These are phyloP conservation scores for Hybognathus amarus DNA, from an alignment of 2,797 vertebrate species.

Conservation along the genomic window DNA sequence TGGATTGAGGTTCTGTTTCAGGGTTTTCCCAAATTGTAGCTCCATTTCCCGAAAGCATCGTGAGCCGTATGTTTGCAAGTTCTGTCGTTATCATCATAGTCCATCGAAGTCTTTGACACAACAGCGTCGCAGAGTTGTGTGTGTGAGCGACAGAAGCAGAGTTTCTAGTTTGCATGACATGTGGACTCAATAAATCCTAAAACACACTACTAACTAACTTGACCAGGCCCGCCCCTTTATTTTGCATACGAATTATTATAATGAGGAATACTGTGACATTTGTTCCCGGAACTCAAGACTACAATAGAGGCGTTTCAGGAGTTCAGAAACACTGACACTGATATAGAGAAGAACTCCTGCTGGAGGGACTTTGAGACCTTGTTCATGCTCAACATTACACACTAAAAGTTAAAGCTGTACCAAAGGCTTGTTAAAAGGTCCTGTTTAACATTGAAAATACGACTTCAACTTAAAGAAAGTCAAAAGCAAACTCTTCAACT, in stretches of 20 bases:
- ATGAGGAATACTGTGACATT: background rate
- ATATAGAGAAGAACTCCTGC: background rate
- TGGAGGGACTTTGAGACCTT: background rate
- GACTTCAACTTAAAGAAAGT: conserved; percentile 9
- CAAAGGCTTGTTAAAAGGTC: background rate
- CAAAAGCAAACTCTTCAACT: background rate
- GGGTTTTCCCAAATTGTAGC: background rate
- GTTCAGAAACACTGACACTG: background rate
- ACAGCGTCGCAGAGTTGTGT: no score
- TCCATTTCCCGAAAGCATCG: no score
- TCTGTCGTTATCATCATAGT: no score
- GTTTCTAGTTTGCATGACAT: no score
- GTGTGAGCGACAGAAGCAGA: no score
- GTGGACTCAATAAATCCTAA: no score
- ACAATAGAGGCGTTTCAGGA: background rate
- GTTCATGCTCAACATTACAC: background rate
- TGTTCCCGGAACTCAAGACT: background rate
- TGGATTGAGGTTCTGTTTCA: background rate
- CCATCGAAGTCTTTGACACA: no score
- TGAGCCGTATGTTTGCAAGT: fast-evolving
- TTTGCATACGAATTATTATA: fast-evolving
- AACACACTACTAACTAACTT: no score
- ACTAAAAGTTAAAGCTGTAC: background rate
- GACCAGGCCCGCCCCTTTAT: background rate
- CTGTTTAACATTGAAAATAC: background rate